Percentiles rank a stretch among this genome's conserved stretches.
These are phyloP conservation scores for Odontothrips loti DNA, from an alignment of 2,888 invertebrate genomes.

Conservation along the genomic window DNA sequence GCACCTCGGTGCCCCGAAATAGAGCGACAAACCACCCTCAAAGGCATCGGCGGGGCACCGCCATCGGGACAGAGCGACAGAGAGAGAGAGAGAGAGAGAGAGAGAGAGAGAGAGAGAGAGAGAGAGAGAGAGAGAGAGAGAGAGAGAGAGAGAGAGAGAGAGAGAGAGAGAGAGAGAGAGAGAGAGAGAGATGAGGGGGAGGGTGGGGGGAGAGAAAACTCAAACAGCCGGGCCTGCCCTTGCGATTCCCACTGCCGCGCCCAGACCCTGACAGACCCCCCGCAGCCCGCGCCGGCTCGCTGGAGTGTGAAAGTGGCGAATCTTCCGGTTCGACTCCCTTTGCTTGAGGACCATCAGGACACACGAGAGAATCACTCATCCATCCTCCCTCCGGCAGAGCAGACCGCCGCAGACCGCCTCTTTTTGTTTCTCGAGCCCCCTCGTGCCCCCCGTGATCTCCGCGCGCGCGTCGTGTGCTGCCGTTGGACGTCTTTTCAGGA, in stretches of 20 bases:
- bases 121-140: no score
- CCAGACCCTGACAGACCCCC: not conserved
- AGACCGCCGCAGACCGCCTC: no score
- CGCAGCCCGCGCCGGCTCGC: not conserved
- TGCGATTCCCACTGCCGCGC: not conserved
- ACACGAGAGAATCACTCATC: no score
- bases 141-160: not conserved
- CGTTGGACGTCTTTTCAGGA: no score
- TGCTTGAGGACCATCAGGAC: conserved; percentile 11
- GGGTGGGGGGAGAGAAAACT: not conserved
- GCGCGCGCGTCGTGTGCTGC: no score
- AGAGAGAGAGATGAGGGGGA: not conserved
- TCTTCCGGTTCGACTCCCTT: conserved; percentile 19
- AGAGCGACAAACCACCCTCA: no score
- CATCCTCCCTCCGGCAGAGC: no score
- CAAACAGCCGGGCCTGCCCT: not conserved
- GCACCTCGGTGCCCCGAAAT: no score
- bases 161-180: not conserved
- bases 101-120: no score
- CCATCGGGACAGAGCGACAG: not conserved
- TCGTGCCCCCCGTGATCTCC: no score
- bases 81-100: no score
- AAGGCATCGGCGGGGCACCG: not conserved
- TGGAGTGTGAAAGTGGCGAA: conserved; percentile 8
- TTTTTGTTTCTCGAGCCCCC: no score